phyloP scores from a whole-genome alignment of 2,797 vertebrate genomes.

The Channallabes apus region DNA sequence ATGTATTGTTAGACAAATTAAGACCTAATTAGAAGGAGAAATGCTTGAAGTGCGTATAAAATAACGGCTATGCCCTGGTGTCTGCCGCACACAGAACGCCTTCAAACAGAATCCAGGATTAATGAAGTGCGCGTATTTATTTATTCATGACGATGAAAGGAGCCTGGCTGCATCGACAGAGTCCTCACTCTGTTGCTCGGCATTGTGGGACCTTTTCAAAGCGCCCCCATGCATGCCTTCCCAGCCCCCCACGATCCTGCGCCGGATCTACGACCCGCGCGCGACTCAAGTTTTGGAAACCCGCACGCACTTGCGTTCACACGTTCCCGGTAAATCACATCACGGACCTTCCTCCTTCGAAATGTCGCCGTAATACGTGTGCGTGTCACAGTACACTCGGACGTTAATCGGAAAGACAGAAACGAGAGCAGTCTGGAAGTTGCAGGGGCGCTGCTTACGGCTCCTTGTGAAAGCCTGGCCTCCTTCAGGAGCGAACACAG shows the following conservation, averaged over 20 bases:
- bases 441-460: conserved; percentile 26
- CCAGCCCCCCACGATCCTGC: conserved; percentile 38
- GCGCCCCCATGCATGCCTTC: conserved; percentile 20
- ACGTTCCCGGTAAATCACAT: not conserved
- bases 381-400: not conserved
- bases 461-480: conserved; percentile 70
- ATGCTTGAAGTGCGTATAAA: conserved; percentile 17
- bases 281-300: conserved; percentile 11
- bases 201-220: conserved; percentile 46
- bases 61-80: conserved; percentile 55
- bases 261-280: not conserved
- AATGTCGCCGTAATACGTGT: not conserved
- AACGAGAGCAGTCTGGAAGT: conserved; percentile 49
- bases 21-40: not conserved
- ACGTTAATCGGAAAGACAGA: not conserved
- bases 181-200: conserved; percentile 38
- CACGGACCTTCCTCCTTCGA: conserved; percentile 4
- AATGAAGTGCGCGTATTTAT: conserved; percentile 59
- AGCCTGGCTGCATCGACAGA: conserved; percentile 34
- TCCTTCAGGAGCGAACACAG: conserved; percentile 54
- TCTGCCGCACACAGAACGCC: conserved; percentile 44
- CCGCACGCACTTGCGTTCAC: conserved; percentile 12
- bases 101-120: conserved; percentile 47
- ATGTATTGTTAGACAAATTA: not conserved
- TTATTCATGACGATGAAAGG: conserved; percentile 54